A percentile compares a stretch with the other conserved stretches of the same genome.
Evolutionary conservation across 2,113 vertebrate species (phyloP).

Genomic region (Sylvicapra grimmia): DNA sequence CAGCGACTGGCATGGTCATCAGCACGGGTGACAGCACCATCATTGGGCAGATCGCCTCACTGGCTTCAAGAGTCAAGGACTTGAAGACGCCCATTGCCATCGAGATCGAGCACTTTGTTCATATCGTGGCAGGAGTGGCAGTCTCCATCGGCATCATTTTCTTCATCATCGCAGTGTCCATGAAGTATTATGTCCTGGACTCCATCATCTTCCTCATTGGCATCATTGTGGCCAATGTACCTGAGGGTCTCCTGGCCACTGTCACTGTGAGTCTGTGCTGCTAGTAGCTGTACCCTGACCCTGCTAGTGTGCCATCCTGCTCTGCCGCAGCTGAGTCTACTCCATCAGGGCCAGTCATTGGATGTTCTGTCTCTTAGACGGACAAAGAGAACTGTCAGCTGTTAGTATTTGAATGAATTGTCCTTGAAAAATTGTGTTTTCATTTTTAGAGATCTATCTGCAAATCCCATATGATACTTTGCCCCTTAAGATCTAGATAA

Average conservation of each 20-base stretch:
- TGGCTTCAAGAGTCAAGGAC: slow-evolving; percentile 80
- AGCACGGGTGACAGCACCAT: slow-evolving; percentile 82
- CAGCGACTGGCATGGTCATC: slow-evolving; percentile 82
- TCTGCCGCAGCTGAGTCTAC: rapidly evolving
- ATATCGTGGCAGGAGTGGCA: slow-evolving; percentile 82
- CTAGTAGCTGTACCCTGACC: not conserved
- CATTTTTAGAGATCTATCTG: not conserved
- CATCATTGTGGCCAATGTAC: slow-evolving; percentile 86
- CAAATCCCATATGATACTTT: not conserved
- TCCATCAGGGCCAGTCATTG: not conserved
- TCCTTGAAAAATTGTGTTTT: not conserved
- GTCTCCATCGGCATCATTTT: slow-evolving; percentile 80
- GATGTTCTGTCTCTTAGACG: not conserved
- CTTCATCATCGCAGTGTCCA: slow-evolving; percentile 82
- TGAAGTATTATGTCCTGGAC: slow-evolving; percentile 78
- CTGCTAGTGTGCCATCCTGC: too few species aligned
- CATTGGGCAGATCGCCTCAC: slow-evolving; percentile 83
- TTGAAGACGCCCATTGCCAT: slow-evolving; percentile 84
- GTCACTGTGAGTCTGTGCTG: slow-evolving; percentile 80
- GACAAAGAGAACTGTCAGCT: not conserved
- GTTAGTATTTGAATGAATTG: not conserved
- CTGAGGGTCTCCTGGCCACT: slow-evolving; percentile 84
- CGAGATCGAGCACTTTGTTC: slow-evolving; percentile 86
- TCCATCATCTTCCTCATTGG: slow-evolving; percentile 86
- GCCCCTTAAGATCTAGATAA: not conserved